phyloP scores from a whole-genome alignment of 2,797 vertebrate genomes.

The Glossophaga mutica region DNA sequence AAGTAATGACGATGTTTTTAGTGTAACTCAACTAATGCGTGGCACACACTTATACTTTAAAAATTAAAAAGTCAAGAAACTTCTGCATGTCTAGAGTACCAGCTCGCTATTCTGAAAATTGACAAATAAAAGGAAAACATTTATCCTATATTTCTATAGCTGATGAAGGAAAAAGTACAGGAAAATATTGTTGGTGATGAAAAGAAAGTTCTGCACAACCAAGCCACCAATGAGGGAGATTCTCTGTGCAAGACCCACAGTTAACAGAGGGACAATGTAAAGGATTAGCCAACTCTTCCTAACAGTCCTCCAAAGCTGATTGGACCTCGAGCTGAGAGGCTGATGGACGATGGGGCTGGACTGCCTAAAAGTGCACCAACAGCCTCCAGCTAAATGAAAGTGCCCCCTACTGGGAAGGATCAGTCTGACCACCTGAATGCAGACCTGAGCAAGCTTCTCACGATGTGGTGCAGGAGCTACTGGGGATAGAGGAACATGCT shows the following conservation, averaged over 20 bases:
- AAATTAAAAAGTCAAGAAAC: background rate
- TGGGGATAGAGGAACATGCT: background rate
- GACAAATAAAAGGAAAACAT: background rate
- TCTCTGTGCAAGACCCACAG: background rate
- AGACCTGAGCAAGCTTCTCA: background rate
- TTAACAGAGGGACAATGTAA: background rate
- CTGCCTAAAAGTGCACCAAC: fast-evolving
- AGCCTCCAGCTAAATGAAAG: background rate
- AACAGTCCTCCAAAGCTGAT: background rate
- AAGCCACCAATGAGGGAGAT: background rate
- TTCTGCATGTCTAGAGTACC: background rate
- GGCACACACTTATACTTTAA: background rate
- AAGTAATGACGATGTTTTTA: background rate
- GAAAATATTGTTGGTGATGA: too few species aligned
- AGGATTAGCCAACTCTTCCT: background rate
- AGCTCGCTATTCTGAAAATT: background rate
- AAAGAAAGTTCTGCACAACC: background rate
- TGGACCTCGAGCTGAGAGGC: background rate
- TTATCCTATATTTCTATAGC: background rate
- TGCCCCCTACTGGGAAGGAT: background rate
- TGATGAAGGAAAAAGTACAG: background rate
- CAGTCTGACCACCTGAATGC: background rate
- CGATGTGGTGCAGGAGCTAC: background rate
- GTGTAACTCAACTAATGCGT: background rate
- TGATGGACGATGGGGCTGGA: background rate